A percentile compares a stretch with the other conserved stretches of the same genome.
These are phyloP conservation scores for Uloborus diversus DNA, from an alignment of 1,140 invertebrate genomes.

Conservation along the genomic window DNA sequence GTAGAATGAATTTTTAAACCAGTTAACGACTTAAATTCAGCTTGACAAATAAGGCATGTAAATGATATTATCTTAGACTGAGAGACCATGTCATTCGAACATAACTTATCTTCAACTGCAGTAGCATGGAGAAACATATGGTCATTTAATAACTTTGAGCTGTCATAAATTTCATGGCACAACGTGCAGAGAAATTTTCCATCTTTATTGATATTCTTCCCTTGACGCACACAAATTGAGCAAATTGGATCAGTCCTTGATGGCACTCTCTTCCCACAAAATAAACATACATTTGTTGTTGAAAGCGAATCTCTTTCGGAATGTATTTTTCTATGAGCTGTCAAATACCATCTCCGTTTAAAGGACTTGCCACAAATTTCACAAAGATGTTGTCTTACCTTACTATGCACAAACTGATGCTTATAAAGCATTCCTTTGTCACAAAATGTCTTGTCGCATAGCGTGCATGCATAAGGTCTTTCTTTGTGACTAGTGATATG, in stretches of 20 bases:
- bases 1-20: not conserved
- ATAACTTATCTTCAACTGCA: not conserved
- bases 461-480: conserved; percentile 75
- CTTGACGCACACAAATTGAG: not conserved
- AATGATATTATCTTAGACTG: not conserved
- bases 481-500: conserved; percentile 69
- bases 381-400: not conserved
- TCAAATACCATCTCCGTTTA: not conserved
- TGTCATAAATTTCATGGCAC: not conserved
- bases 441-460: conserved; percentile 79
- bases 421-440: conserved; percentile 78
- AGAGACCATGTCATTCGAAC: no score
- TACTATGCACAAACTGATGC: conserved; percentile 64
- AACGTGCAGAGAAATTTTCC: not conserved
- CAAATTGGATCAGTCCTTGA: not conserved
- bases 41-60: not conserved
- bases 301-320: not conserved
- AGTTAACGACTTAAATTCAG: not conserved
- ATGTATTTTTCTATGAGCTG: not conserved
- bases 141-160: not conserved
- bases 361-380: conserved; percentile 15
- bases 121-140: not conserved
- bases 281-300: not conserved
- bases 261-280: not conserved
- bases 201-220: not conserved